Base-by-base conservation (phyloP, 2,797 vertebrate genomes). In the Tenualosa ilisha region DNA sequence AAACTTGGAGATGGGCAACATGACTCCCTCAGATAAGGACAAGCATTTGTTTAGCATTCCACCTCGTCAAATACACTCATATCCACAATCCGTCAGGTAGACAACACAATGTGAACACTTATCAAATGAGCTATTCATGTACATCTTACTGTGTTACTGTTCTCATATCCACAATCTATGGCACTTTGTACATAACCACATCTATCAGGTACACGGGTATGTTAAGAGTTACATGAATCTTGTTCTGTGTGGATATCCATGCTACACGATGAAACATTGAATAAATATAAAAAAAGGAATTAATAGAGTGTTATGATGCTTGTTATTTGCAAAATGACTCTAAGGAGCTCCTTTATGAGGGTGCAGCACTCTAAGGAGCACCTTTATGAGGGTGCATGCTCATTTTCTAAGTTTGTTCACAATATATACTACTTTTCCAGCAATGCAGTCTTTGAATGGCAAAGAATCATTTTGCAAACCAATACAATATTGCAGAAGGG, bases 21-120 rank as follows among this genome's bases (percentile, higher is more conserved):
- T 17, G 68, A 75, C 68, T 43, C 31, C 68, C 68, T 17, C 15
- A 75, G 68, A 75, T 75, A 75, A 75, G 40, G 12, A 6, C 31
- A 37, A 75, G 37, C 68, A 75, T 59, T 59, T 13, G 20, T 13
- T 75, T 40, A 75, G 68, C 68, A 75, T 75, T 75, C 65, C 31
- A 40, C 31, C 31, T 37, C 17, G 12, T 72, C 65, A 72, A 72
- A 6, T 2, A 72, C 31, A 72, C 65, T 40, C 65, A 6, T 11
- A 37, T 40, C 4, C 54, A 56, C 17, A 56, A 59, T 59, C 22
- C 8, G 12, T 31, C n/a, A 68, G 8, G n/a, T 68, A 75, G 68
- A 75, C 68, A 75, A 15, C 31, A 17, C 68, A 75, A 75, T 75
- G 68, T 43, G 13, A 15, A 75, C 12, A 75, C 31, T 26, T 72